Evolutionary conservation across 2,113 vertebrate genomes (phyloP), one percentile per base, ranked within the genome.

Genomic region (Eonycteris spelaea): DNA sequence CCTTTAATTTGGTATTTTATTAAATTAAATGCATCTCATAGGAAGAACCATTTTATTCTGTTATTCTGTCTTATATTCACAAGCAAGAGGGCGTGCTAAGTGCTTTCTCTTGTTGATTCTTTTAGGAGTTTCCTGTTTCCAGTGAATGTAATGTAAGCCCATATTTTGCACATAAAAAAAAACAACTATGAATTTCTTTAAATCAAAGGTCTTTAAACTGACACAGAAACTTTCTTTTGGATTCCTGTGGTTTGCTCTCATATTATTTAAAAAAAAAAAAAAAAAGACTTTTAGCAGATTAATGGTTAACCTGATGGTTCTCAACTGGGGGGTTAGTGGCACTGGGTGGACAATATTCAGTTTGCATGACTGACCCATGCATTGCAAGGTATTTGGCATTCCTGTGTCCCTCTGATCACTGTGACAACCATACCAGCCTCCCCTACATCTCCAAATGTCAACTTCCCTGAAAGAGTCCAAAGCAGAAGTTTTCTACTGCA

Each of bases 1-100:
- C 55, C 94, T 98, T 89, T 96, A 96, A 92, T 97, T 97, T 97
- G 77, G 19, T 79, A 77, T 74, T 92, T 97, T 98, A 97, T 98
- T 96, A 96, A 70, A 5, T 98, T 98, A 98, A 96, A 97, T 89
- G 67, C 61, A 96, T 95, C 97, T 96, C 91, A 97, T 96, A 45
- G 94, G 96, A 97, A 98, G 95, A 93, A 73, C 90, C 90, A 94
- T 91, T 98, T 98, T 97, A 97, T 93, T 93, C 77, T 22, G 13
- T 68, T 94, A 21, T 87, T 95, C 77, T 96, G 24, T 80, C 91
- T 95, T 79, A 92, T 73, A 91, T 65, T 95, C 67, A 91, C 28
- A 61, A 92, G 90, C 43, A 89, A 87, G 80, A 96, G 63, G 57
- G 63, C 53, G 83, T 90, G 35, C 88, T 96, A 92, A 95, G 45